phyloP scores from a whole-genome alignment of 2,797 vertebrate genomes.

The Oreochromis grahami region DNA sequence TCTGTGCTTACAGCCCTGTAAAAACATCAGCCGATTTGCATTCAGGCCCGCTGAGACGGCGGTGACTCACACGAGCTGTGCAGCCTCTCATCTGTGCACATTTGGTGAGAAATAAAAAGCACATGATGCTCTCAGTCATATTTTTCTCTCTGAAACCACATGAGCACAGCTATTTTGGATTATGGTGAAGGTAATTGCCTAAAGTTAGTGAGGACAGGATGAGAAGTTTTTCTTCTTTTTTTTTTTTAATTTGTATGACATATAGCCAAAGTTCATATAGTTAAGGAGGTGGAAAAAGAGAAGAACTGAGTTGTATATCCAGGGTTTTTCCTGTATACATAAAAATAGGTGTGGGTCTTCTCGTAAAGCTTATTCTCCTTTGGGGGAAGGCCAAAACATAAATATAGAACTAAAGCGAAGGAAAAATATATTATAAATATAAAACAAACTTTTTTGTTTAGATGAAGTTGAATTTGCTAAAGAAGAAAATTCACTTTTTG shows the following conservation, averaged over 20 bases:
- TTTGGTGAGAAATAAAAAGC: not conserved
- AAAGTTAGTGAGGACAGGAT: constrained; percentile 20
- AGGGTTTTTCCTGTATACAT: not conserved
- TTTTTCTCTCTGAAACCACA: not conserved
- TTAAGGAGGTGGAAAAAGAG: not conserved
- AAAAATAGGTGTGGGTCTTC: not conserved
- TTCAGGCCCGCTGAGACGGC: constrained; percentile 10
- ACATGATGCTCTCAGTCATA: not conserved
- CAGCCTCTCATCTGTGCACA: not conserved
- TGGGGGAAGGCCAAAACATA: not conserved
- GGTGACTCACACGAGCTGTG: not conserved
- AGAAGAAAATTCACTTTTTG: fast-evolving
- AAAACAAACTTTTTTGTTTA: not conserved
- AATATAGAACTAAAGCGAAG: not conserved
- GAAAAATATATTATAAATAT: not conserved
- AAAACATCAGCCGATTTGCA: constrained; percentile 42
- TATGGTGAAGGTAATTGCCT: constrained; percentile 27
- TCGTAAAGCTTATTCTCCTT: not conserved
- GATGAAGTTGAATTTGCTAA: not conserved
- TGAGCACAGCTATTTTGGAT: constrained; percentile 24
- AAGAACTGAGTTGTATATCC: not conserved
- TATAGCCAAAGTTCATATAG: not conserved
- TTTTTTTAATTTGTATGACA: fast-evolving
- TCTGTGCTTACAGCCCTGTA: not conserved
- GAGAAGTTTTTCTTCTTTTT: not conserved